A percentile compares a stretch with the other conserved stretches of the same genome.
These are phyloP conservation scores for Caenorhabditis drosophilae DNA, from an alignment of 2,888 invertebrate genomes.

Conservation along the genomic window DNA sequence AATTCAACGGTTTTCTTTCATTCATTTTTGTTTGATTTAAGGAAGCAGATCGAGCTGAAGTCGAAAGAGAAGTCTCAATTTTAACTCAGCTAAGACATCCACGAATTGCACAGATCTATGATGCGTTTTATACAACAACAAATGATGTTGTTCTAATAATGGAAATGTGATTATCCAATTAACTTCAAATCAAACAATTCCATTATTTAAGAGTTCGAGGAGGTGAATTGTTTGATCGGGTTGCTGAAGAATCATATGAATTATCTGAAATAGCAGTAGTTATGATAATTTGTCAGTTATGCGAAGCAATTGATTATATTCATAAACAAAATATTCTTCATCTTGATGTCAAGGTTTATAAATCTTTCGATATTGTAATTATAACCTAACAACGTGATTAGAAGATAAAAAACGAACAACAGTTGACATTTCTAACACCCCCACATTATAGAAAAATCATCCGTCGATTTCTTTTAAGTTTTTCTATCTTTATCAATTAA, in stretches of 20 bases:
- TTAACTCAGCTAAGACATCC: constrained; percentile 94
- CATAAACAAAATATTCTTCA: constrained; percentile 93
- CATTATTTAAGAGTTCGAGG: constrained; percentile 84
- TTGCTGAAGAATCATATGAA: constrained; percentile 96
- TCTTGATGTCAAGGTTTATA: constrained; percentile 90
- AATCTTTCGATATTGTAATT: too few relatives aligned
- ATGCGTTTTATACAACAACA: constrained; percentile 86
- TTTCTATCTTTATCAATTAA: too few relatives aligned
- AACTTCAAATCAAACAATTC: background rate
- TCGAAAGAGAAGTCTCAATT: constrained; percentile 79
- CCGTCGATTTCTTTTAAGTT: too few relatives aligned
- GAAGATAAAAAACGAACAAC: constrained; percentile 15
- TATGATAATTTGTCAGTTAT: constrained; percentile 89
- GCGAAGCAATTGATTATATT: constrained; percentile 95
- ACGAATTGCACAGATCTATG: constrained; percentile 92
- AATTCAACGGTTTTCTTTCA: background rate
- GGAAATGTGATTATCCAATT: constrained; percentile 82
- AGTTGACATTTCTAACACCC: constrained; percentile 36
- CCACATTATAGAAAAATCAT: too few relatives aligned
- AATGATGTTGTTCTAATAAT: constrained; percentile 92
- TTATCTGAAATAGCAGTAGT: constrained; percentile 92
- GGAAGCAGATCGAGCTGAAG: constrained; percentile 62
- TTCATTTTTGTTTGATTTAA: too few relatives aligned
- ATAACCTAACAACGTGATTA: too few relatives aligned
- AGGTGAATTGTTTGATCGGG: constrained; percentile 96